phyloP scores from a whole-genome alignment of 64 coral and sea anemone species.

The Stylophora pistillata region DNA sequence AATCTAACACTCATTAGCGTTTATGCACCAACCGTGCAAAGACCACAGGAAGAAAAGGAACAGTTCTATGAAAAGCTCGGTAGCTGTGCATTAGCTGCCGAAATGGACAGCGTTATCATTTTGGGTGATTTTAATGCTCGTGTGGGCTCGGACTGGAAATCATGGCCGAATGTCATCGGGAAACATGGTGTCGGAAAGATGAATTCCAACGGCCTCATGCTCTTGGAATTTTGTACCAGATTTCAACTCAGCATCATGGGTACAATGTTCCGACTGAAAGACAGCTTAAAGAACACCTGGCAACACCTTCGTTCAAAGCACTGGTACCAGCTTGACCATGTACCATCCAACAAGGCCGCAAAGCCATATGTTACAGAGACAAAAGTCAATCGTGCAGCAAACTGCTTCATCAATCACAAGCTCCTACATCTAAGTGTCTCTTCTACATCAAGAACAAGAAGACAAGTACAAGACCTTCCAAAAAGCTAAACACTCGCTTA shows the following conservation, averaged over 20 bases:
- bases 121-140: conserved; percentile 46
- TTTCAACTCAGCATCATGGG: conserved; percentile 23
- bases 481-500: no score
- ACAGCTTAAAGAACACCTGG: conserved; percentile 35
- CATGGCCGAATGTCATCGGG: conserved; percentile 30
- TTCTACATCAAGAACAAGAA: no score
- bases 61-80: conserved; percentile 54
- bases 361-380: background rate
- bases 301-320: conserved; percentile 34
- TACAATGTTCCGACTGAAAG: conserved; percentile 49
- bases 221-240: conserved; percentile 41
- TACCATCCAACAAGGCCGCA: background rate
- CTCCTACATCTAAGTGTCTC: background rate
- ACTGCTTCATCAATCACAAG: conserved; percentile 39
- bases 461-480: no score
- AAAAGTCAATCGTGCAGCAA: conserved; percentile 14
- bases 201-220: conserved; percentile 45
- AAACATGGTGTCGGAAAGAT: background rate
- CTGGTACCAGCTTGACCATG: conserved; percentile 31
- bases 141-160: conserved; percentile 19
- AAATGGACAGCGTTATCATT: conserved; percentile 18
- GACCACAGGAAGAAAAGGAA: conserved; percentile 35
- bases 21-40: conserved; percentile 24
- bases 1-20: conserved; percentile 31
- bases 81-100: background rate